Conservation (phyloP, 2,797 vertebrate genomes). For the Rhinatrema bivittatum region DNA sequence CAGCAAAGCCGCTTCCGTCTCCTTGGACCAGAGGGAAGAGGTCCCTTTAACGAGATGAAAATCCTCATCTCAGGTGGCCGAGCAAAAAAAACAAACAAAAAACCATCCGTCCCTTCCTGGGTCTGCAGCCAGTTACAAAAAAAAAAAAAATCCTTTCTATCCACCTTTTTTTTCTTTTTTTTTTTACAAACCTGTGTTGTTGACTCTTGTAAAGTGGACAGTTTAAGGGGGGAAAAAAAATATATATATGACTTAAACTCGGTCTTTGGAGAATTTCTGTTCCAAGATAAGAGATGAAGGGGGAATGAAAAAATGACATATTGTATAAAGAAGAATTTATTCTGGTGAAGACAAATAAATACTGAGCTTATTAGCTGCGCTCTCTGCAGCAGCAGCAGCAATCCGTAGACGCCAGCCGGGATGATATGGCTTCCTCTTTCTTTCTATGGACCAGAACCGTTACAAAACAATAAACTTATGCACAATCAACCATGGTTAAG, state of each 20-base stretch:
- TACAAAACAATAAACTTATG: conserved; percentile 5
- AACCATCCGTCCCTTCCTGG: background rate
- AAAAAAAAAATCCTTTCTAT: conserved; percentile 13
- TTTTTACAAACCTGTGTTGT: conserved; percentile 10
- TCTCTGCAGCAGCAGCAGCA: background rate
- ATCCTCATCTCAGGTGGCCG: conserved; percentile 25
- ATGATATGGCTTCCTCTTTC: conserved; percentile 21
- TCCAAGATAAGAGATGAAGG: background rate
- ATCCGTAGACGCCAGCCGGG: background rate
- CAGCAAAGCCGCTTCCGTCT: conserved; percentile 86
- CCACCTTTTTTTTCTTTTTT: conserved; percentile 19
- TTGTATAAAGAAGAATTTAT: conserved; percentile 7
- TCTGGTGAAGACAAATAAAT: conserved; percentile 8
- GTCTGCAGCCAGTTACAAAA: background rate
- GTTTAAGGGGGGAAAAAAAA: background rate
- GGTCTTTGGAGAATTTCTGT: conserved; percentile 15
- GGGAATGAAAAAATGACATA: background rate
- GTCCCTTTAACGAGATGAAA: conserved; percentile 95
- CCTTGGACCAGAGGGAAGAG: conserved; percentile 94
- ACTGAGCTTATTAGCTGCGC: background rate
- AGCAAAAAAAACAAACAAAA: too few relatives aligned
- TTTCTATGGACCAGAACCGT: conserved; percentile 4
- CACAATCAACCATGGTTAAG: conserved; percentile 8
- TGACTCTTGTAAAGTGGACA: background rate
- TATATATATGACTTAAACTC: conserved; percentile 14